Base-by-base conservation (phyloP, 2,797 vertebrate genomes). In the Buphagus erythrorhynchus region DNA sequence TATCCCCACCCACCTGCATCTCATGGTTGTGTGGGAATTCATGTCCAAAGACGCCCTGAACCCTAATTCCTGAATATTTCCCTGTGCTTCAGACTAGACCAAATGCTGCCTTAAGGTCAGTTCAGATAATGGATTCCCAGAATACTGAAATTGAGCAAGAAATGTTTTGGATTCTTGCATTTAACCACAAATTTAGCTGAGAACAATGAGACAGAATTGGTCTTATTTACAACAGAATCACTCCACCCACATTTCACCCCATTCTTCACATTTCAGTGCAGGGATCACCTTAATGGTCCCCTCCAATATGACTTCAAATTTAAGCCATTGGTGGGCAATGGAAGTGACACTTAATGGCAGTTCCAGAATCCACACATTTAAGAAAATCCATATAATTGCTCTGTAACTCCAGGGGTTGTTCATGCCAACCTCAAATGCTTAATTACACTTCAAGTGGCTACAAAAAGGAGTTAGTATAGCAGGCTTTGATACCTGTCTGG, bases 91-190 rank as follows among this genome's bases (percentile, higher is more conserved):
- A 51, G 1, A 22, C 22, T 10, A 48, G 73, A 52, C 61, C 75
- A 61, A 90, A 61, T 1, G 7, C 54, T 86, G 68, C 13, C 86
- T 65, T 33, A 77, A 80, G 61, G 38, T 65, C 61, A 40, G 15
- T 4, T 83, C 46, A 42, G 67, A 76, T 10, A 25, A 2, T 78
- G 26, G 4, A 16, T 55, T 71, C 61, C 63, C 88, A 74, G 51
- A 51, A 62, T 28, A 11, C 59, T 48, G 42, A 40, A 77, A 72
- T 49, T 38, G 51, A 58, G 78, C 75, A 91, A 76, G 75, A 74
- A 46, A 74, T 48, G 20, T 8, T 86, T 88, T 6, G 25, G 45
- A 93, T 95, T 93, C 72, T 58, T 91, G 49, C 33, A 51, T 42
- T 36, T 74, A 49, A 51, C 78, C 61, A n/a, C 78, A 71, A 52